Percentiles rank a stretch among this genome's conserved stretches.
Conservation (phyloP, 2,113 vertebrate species). For the Phocoena sinus region DNA sequence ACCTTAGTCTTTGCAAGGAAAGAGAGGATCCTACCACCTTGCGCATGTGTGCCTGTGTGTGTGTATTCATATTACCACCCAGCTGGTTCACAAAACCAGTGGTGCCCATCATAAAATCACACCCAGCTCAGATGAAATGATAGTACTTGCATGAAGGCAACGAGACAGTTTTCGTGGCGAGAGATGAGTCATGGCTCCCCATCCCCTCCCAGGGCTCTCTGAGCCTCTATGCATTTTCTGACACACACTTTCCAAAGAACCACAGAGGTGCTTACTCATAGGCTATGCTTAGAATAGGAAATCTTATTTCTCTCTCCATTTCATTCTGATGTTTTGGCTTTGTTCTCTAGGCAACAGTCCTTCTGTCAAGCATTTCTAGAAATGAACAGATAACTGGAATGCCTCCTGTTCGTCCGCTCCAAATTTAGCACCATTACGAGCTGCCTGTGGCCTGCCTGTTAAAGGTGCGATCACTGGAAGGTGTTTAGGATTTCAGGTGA, state of each 20-base stretch:
- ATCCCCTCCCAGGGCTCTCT: neutral
- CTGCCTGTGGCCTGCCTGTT: neutral
- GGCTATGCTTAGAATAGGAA: slow-evolving; percentile 40
- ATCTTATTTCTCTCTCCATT: neutral
- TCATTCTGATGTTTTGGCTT: slow-evolving; percentile 47
- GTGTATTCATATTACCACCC: too few relatives aligned
- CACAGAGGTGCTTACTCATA: slow-evolving; percentile 30
- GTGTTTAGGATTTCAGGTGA: neutral
- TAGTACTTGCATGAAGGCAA: neutral
- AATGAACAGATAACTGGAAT: slow-evolving; percentile 25
- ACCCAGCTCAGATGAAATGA: neutral
- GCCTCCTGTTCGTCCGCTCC: neutral
- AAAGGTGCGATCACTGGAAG: neutral
- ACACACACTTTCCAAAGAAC: slow-evolving; percentile 38
- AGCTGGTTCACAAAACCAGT: neutral
- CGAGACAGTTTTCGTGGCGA: neutral
- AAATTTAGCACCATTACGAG: neutral
- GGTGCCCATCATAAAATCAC: neutral
- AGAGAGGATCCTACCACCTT: neutral
- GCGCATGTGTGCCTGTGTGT: neutral
- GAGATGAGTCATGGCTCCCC: neutral
- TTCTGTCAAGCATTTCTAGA: slow-evolving; percentile 47
- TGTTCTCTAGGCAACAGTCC: slow-evolving; percentile 62
- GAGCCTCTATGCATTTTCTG: neutral
- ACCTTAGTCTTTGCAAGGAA: neutral